Base-by-base conservation (phyloP, 1,140 invertebrate species). In the Trichogramma pretiosum region DNA sequence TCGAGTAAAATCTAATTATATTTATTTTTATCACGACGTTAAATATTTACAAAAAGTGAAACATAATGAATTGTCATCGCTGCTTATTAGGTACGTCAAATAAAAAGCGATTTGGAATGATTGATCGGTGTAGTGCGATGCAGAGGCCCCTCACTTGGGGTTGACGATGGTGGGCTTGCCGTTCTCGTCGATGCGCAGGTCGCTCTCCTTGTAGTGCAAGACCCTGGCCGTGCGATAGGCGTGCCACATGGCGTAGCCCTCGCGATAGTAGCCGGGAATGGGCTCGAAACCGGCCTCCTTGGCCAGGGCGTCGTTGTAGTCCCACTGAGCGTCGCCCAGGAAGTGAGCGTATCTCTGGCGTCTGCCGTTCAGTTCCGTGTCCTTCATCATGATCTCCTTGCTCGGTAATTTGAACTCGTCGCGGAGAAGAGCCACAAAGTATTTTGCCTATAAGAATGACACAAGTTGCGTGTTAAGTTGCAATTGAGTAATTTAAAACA, bases 341-440 rank as follows among this genome's bases (percentile, higher is more conserved):
- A 46, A 46, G 30, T 70, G 67, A 18, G 57, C 61, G 40, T 65
- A 55, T 21, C 56, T 57, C 48, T 64, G 64, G 0, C 36, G 47
- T 10, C 24, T 14, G 0, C 5, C 7, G 5, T 17, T 13, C 3
- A 30, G 10, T 28, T 28, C 24, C 0, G 36, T 2, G 14, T 41
- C 39, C 0, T 28, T 10, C 3, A 41, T 16, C 39, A 41, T 41
- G 1, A 11, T 3, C 21, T 42, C 44, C 37, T 48, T 59, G 1
- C 62, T 55, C 2, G 81, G 82, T 10, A 85, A 60, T 11, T 28
- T 36, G 30, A 75, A 53, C 9, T 56, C 55, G 0, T 74, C 74
- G 45, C 71, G 68, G 5, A 83, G 55, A 35, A 72, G 53, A 30
- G 74, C 71, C 13, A 83, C 50, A 48, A 76, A 78, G 61, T 75